A percentile compares a stretch with the other conserved stretches of the same genome.
Evolutionary conservation across 2,113 vertebrate species (phyloP).

Genomic region (Elgaria multicarinata): DNA sequence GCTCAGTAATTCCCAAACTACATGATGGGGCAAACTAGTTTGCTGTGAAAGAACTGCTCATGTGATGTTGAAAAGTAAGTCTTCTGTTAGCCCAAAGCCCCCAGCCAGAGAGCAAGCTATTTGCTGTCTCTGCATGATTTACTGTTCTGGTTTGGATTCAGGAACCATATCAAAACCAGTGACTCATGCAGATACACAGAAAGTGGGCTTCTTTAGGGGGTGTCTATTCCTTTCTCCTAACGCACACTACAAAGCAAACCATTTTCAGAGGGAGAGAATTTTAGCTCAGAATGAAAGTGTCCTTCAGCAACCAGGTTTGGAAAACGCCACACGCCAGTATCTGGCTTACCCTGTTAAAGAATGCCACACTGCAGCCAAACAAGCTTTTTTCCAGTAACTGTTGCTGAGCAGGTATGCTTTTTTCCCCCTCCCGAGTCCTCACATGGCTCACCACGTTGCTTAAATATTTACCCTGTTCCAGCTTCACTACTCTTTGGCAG

Average conservation of each 20-base stretch:
- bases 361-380: conserved; percentile 21
- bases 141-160: neutral
- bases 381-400: conserved; percentile 9
- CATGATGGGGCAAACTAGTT: neutral
- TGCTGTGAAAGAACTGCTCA: neutral
- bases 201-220: neutral
- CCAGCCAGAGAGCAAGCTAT: neutral
- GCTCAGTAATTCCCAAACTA: neutral
- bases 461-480: conserved; percentile 61
- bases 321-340: accelerated
- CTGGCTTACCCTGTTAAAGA: neutral
- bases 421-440: conserved; percentile 29
- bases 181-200: neutral
- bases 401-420: neutral
- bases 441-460: conserved; percentile 42
- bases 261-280: neutral
- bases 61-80: neutral
- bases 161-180: neutral
- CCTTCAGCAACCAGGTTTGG: neutral
- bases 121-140: neutral
- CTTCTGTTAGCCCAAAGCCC: neutral
- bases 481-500: conserved; percentile 38
- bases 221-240: neutral
- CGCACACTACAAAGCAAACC: neutral
- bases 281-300: neutral